These are phyloP conservation scores for Asteroscopus sphinx DNA, from an alignment of 2,888 invertebrate genomes.

Conservation along the genomic window DNA sequence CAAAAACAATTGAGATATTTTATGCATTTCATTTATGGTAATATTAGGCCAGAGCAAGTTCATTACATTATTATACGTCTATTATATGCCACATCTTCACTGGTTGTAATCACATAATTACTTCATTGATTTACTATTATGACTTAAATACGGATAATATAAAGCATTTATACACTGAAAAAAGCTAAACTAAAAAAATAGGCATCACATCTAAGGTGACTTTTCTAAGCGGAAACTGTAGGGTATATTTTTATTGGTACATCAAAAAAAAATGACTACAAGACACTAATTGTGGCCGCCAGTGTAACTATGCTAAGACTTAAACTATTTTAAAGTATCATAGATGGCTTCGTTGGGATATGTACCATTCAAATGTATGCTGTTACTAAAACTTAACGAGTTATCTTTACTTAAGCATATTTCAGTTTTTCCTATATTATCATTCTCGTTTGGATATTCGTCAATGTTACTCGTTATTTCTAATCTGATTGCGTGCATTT, in stretches of 20 bases:
- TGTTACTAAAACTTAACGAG: conserved; percentile 86
- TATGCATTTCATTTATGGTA: background rate
- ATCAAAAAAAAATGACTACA: conserved; percentile 70
- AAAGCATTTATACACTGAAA: conserved; percentile 57
- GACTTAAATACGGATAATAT: conserved; percentile 48
- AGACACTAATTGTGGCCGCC: conserved; percentile 59
- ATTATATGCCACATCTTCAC: conserved; percentile 53
- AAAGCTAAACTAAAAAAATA: conserved; percentile 37
- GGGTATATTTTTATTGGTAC: conserved; percentile 66
- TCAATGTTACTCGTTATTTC: conserved; percentile 87
- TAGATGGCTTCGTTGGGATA: conserved; percentile 89
- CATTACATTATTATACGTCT: conserved; percentile 16
- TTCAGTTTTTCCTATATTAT: conserved; percentile 75
- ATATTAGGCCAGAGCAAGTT: conserved; percentile 12
- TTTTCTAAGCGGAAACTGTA: conserved; percentile 59
- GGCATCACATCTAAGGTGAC: conserved; percentile 47
- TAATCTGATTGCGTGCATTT: conserved; percentile 86
- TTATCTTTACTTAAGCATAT: conserved; percentile 83
- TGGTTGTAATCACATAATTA: conserved; percentile 49
- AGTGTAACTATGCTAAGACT: conserved; percentile 57
- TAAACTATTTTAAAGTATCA: conserved; percentile 85
- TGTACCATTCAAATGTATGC: conserved; percentile 89
- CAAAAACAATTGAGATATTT: conserved; percentile 23
- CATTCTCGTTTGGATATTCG: conserved; percentile 79
- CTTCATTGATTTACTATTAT: conserved; percentile 29